Evolutionary conservation across 2,113 vertebrate species (phyloP), one percentile per base, ranked within the genome.

Genomic region (Microcebus lehilahytsara): DNA sequence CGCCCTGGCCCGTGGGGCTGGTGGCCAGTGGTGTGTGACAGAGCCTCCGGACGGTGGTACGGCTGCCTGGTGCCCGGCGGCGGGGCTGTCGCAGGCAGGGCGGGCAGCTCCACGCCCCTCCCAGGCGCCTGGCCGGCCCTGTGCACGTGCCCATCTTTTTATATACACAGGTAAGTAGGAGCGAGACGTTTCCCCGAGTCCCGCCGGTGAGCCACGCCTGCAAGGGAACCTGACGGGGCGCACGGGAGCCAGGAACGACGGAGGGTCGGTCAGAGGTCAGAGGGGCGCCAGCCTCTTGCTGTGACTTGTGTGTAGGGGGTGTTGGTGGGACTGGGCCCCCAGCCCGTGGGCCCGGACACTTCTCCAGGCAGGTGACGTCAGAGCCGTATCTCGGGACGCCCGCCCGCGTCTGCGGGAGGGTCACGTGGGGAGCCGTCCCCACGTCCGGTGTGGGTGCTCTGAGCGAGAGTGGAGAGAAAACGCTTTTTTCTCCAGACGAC

Each of bases 381-480:
- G 46, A 8, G 8, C 27, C 34, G 4, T 2, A 5, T 49, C 25
- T 0, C 6, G 16, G 40, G 72, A 75, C 6, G 25, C 23, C 25
- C 27, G 3, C 6, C 1, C 1, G 25, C 30, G 42, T 75, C 72
- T 9, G 2, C 42, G 2, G 4, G 74, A 49, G 27, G 4, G 13
- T 19, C 2, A 8, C 3, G 14, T 32, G 42, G 14, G 27, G 16
- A n/a, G 9, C 3, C 42, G 13, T 4, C 42, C 30, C 27, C 42
- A 16, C 7, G 0, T 9, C 42, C 8, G 13, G 6, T 17, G 3
- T 32, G 8, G 2, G 42, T 49, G 74, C 27, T 77, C 7, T 34
- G 46, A 51, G 30, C 20, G 17, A 51, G 30, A 51, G 30, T 34
- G 8, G 17, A 69, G 67, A n/a, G 34, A 9, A 30, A 46, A 34